phyloP scores from a whole-genome alignment of 2,888 invertebrate genomes.

The Ptychoptera albimana region DNA sequence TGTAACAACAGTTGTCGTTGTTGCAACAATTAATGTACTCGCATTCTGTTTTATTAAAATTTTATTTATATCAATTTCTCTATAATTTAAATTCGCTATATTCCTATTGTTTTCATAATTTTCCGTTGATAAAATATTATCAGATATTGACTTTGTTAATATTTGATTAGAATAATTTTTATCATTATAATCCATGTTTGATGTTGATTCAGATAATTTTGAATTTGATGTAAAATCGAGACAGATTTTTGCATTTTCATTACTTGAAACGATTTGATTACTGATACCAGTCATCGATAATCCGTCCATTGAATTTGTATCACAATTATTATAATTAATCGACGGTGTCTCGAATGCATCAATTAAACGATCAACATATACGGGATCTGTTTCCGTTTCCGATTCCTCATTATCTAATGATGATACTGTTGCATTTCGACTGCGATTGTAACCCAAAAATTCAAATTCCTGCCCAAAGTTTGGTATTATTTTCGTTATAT shows the following conservation, averaged over 20 bases:
- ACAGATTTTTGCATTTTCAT: neutral
- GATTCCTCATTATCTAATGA: constrained; percentile 37
- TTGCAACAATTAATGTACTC: no score
- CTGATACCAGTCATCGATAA: neutral
- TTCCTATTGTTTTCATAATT: constrained; percentile 11
- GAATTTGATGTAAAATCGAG: neutral
- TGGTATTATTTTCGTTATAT: constrained; percentile 40
- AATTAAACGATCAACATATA: constrained; percentile 9
- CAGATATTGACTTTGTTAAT: constrained; percentile 7
- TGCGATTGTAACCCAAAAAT: constrained; percentile 31
- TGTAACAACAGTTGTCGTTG: no score
- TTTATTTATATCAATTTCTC: neutral
- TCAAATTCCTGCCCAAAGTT: constrained; percentile 44
- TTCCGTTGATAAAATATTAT: constrained; percentile 8
- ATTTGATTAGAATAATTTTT: neutral
- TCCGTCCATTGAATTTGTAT: neutral
- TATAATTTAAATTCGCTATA: constrained; percentile 8
- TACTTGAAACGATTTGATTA: neutral
- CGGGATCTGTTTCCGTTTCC: constrained; percentile 20
- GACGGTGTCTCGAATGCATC: neutral
- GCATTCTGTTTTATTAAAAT: no score
- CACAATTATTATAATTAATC: neutral
- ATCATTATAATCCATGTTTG: neutral
- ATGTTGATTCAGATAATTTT: neutral
- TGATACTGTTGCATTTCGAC: constrained; percentile 37